Evolutionary conservation across 2,113 vertebrate species (phyloP), one percentile per base, ranked within the genome.

Genomic region (Caretta caretta): DNA sequence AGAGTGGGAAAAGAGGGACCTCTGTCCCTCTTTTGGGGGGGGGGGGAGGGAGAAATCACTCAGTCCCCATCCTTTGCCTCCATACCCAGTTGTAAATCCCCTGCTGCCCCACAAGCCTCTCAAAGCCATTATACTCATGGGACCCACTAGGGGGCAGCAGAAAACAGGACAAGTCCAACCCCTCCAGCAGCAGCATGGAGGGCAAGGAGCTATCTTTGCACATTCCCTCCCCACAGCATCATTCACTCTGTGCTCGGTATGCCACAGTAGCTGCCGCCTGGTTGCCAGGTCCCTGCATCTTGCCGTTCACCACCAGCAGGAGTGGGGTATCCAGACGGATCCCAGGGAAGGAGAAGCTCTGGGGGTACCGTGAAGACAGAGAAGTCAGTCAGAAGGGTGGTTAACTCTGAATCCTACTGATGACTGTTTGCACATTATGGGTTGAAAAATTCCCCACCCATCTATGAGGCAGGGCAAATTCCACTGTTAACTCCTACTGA

Each of bases 301-400:
- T 99, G n/a, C 99, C 99, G 4, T 99, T 99, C 93, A 99, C 99
- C 25, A 99, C 98, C 29, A 99, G 98, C 51, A 99, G 97, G 83
- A 99, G 96, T 24, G 99, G 99, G 0, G 99, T 98, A 90, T 99
- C 99, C 96, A 99, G 99, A 12, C 99, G 99, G 95, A 99, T 98
- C 94, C 99, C 99, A 91, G 98, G 98, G 95, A 99, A 99, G 57
- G 94, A 85, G 69, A 97, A 97, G 16, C 90, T 95, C 98, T 98
- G 83, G n/a, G 13, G 17, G n/a, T 24, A 25, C 12, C 25, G 4
- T 29, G 10, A 35, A 93, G 42, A 91, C 42, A 62, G 17, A 81
- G 6, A 31, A 25, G 16, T 38, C 50, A 78, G 24, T 91, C 38
- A 53, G 12, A 49, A 83, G 48, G 53, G 38, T 9, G 57, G 57